These are phyloP conservation scores for Drosophila colorata DNA, from an alignment of 2,888 invertebrate species.

Conservation along the genomic window DNA sequence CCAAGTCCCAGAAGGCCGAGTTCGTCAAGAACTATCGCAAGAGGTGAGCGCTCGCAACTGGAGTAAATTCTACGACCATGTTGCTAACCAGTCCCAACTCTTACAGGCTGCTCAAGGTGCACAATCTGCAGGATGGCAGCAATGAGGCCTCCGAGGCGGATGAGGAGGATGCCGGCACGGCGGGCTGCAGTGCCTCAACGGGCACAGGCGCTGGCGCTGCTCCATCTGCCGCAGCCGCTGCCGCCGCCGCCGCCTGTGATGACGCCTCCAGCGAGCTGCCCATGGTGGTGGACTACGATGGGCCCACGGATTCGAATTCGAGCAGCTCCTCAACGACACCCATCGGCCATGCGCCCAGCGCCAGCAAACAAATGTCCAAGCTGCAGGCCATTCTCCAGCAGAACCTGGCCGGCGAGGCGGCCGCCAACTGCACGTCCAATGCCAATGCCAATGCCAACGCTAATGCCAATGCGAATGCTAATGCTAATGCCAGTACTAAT, in stretches of 20 bases:
- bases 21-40: slow-evolving; percentile 87
- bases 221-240: slow-evolving; percentile 1
- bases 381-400: slow-evolving; percentile 84
- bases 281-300: slow-evolving; percentile 82
- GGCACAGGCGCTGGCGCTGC: slow-evolving; percentile 12
- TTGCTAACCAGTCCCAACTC: neutral
- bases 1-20: slow-evolving; percentile 85
- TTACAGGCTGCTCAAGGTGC: slow-evolving; percentile 90
- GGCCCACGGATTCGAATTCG: slow-evolving; percentile 76
- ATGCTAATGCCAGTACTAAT: slow-evolving; percentile 5
- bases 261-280: slow-evolving; percentile 74
- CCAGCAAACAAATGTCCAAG: slow-evolving; percentile 81
- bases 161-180: slow-evolving; percentile 62
- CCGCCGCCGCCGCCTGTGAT: slow-evolving; percentile 13
- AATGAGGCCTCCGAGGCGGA: slow-evolving; percentile 83
- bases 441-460: slow-evolving; percentile 6
- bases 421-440: neutral
- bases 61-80: neutral
- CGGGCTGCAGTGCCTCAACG: slow-evolving; percentile 40
- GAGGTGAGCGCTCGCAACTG: slow-evolving; percentile 87
- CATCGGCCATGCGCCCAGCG: slow-evolving; percentile 23
- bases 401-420: slow-evolving; percentile 49
- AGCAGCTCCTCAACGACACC: slow-evolving; percentile 73
- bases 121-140: slow-evolving; percentile 88
- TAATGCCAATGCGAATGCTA: slow-evolving; percentile 6